Evolutionary conservation across 2,113 vertebrate species (phyloP).

Genomic region (Heterocephalus glaber): DNA sequence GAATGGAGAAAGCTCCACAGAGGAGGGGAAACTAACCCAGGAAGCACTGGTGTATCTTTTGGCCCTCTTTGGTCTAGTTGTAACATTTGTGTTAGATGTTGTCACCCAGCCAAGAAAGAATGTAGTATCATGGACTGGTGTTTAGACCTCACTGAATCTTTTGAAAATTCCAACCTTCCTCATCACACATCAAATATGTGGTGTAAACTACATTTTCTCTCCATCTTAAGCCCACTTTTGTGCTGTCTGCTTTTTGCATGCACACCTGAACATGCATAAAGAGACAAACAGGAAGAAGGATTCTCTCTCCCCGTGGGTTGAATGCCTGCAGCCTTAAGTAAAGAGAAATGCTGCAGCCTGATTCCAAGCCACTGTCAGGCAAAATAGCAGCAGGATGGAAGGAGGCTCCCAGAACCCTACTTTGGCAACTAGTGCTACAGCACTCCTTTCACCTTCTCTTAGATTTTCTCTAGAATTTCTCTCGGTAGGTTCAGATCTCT

Average conservation of each 20-base stretch:
- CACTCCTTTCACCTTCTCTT: neutral
- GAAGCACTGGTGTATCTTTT: neutral
- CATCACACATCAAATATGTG: neutral
- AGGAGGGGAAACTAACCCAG: neutral
- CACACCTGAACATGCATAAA: neutral
- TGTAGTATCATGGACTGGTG: neutral
- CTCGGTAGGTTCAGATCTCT: neutral
- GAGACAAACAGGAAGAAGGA: neutral
- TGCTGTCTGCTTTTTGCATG: neutral
- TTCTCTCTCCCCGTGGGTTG: neutral
- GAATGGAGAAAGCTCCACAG: neutral
- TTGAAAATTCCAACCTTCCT: neutral
- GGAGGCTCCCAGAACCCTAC: neutral
- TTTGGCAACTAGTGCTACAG: neutral
- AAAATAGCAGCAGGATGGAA: fast-evolving
- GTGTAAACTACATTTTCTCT: neutral
- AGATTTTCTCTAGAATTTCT: neutral
- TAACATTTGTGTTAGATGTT: neutral
- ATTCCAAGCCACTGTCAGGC: neutral
- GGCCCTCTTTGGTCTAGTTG: neutral
- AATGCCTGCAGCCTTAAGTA: neutral
- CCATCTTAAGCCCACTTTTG: neutral
- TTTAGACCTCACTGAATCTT: neutral
- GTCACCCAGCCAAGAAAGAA: neutral
- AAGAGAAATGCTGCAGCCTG: neutral